These are phyloP conservation scores for Thymelicus lineola DNA, from an alignment of 2,888 invertebrate species.

Conservation along the genomic window DNA sequence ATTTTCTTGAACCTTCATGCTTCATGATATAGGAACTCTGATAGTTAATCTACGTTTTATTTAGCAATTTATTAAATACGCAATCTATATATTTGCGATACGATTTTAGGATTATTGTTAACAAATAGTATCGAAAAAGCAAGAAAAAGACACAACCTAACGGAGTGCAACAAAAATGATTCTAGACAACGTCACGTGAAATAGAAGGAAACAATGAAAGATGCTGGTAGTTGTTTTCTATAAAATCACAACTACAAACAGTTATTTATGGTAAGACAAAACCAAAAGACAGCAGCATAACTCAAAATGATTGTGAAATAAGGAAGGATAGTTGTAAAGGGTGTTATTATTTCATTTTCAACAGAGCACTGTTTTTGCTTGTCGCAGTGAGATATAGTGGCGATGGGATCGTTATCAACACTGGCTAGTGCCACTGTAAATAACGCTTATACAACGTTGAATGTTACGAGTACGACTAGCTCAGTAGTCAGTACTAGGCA, in stretches of 20 bases:
- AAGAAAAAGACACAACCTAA: too few species aligned
- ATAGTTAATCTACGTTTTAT: too few species aligned
- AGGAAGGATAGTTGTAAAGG: conserved; percentile 7
- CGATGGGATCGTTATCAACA: conserved; percentile 15
- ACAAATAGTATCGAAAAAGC: too few species aligned
- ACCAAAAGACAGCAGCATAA: not conserved
- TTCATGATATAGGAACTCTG: not conserved
- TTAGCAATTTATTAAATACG: too few species aligned
- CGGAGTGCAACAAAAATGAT: too few species aligned
- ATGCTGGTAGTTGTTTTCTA: not conserved
- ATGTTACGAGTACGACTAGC: too few species aligned
- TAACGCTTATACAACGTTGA: not conserved
- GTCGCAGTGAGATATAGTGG: conserved; percentile 3
- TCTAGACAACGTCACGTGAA: too few species aligned
- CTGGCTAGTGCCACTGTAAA: conserved; percentile 6
- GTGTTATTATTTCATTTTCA: conserved; percentile 18
- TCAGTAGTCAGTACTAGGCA: too few species aligned
- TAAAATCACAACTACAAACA: not conserved
- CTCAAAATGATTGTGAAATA: conserved; percentile 18
- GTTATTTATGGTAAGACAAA: not conserved
- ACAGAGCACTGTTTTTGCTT: conserved; percentile 1
- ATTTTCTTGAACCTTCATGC: not conserved
- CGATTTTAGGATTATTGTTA: too few species aligned
- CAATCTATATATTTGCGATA: too few species aligned
- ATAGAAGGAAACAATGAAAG: not conserved